Evolutionary conservation across 1,140 invertebrate species (phyloP), one percentile per base, ranked within the genome.

Genomic region (Vanessa atalanta): DNA sequence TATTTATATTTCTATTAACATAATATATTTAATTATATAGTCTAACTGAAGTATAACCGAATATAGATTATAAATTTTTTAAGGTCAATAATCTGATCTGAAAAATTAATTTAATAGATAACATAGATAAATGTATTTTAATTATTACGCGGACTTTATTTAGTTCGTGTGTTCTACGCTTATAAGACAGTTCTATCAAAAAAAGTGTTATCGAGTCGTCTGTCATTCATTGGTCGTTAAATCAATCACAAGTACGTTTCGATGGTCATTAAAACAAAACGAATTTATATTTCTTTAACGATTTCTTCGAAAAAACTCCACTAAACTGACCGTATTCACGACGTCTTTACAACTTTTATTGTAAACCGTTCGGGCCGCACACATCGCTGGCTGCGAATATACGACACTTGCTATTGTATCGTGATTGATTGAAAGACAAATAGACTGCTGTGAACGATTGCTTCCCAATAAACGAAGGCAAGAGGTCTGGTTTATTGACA

Each of bases 381-480:
- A 70, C 53, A 68, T 53, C 53, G 50, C 50, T 68, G 50, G 23
- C 66, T 48, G 14, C 50, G 51, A 53, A 31, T 50, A 57, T 23
- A 65, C 53, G 60, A 63, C 67, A 43, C 66, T 13, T 55, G 48
- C 67, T 63, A 70, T 70, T 70, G 68, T 60, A 43, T 50, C 26
- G 20, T 76, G 74, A 76, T 76, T 76, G 74, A 76, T 76, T 76
- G 70, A 76, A 70, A 50, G 70, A 69, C 70, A 68, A 72, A 72
- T 72, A 47, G 75, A 72, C 65, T 76, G 69, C 61, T 75, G 37
- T 65, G 47, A 70, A 66, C 61, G 65, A 72, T 72, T 64, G 70
- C 60, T 64, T 68, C 70, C 70, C 60, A 70, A 48, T 70, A 70
- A 70, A 70, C 68, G 7, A 6, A 65, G n/a, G 16, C n/a, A 4